A percentile compares a stretch with the other conserved stretches of the same genome.
Conservation (phyloP, 2,888 invertebrate species). For the Tipula helvola region DNA sequence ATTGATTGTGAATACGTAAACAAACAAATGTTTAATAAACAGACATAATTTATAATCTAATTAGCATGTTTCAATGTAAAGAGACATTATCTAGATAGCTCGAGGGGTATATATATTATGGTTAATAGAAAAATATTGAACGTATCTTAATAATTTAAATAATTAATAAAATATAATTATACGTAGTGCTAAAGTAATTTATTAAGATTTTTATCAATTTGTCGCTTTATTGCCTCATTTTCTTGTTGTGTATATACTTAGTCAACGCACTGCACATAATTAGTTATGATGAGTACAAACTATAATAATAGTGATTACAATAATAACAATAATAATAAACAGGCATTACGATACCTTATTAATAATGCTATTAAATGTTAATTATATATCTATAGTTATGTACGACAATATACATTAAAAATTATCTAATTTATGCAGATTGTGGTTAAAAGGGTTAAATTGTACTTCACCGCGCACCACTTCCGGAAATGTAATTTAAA, state of each 20-base stretch:
- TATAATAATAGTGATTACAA: neutral
- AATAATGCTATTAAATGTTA: neutral
- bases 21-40: neutral
- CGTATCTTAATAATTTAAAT: neutral
- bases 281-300: neutral
- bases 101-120: neutral
- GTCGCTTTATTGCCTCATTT: neutral
- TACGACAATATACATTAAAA: neutral
- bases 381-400: neutral
- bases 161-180: neutral
- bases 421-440: neutral
- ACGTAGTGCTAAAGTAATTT: neutral
- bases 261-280: neutral
- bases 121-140: neutral
- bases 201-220: neutral
- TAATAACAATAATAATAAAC: neutral
- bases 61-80: neutral
- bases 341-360: neutral
- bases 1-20: too few relatives aligned
- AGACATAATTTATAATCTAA: neutral
- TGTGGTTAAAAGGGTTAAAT: neutral
- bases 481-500: neutral
- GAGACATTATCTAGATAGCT: neutral
- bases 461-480: neutral
- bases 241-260: neutral